Conservation (phyloP, 2,113 vertebrate genomes). For the Scomber colias region DNA sequence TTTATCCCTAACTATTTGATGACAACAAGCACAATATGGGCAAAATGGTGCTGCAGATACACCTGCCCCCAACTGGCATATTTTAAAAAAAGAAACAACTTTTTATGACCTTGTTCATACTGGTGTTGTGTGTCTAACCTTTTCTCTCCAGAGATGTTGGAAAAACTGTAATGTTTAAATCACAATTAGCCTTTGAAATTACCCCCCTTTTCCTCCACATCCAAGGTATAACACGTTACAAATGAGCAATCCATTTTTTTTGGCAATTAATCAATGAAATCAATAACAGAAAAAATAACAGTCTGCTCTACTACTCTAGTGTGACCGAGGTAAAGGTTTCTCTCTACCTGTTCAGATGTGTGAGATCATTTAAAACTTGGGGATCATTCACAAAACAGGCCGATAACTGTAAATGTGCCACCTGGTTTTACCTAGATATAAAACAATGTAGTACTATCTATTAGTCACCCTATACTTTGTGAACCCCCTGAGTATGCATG, state of each 20-base stretch:
- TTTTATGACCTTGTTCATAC: conserved; percentile 67
- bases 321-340: conserved; percentile 38
- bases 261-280: conserved; percentile 1
- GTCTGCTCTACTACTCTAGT: conserved; percentile 59
- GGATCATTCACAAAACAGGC: conserved; percentile 74
- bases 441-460: conserved; percentile 66
- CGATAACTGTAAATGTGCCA: conserved; percentile 76
- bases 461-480: conserved; percentile 76
- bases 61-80: conserved; percentile 83
- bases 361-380: conserved; percentile 53
- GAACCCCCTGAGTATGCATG: conserved; percentile 79
- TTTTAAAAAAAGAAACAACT: conserved; percentile 31
- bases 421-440: conserved; percentile 70
- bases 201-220: conserved; percentile 36
- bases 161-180: conserved; percentile 79
- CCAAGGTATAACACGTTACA: not conserved
- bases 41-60: conserved; percentile 85
- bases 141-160: conserved; percentile 82
- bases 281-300: conserved; percentile 6
- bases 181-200: conserved; percentile 52
- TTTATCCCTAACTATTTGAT: conserved; percentile 71
- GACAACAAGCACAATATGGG: conserved; percentile 79
- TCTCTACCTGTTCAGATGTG: conserved; percentile 48
- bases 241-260: not conserved
- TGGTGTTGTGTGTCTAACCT: conserved; percentile 66